Percentiles rank a stretch among this genome's conserved stretches.
These are phyloP conservation scores for Pseudotriccus pelzelni DNA, from an alignment of 2,797 vertebrate species.

Conservation along the genomic window DNA sequence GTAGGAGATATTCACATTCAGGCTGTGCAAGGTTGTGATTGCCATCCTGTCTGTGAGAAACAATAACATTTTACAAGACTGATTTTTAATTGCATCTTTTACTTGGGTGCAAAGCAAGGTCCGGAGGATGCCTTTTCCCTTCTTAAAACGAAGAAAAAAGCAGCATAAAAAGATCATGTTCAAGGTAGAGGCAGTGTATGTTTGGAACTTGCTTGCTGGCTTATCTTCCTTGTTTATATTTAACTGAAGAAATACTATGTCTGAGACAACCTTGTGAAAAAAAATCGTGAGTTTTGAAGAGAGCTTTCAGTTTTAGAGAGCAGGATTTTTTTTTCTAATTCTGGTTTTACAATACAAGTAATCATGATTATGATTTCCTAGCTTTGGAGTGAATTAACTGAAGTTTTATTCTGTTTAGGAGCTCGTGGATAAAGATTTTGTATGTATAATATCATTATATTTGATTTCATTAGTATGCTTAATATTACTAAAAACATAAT, in stretches of 20 bases:
- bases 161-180: neutral
- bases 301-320: neutral
- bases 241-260: neutral
- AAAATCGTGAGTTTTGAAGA: neutral
- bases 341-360: neutral
- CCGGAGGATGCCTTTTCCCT: neutral
- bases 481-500: neutral
- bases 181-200: neutral
- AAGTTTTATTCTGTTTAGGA: neutral
- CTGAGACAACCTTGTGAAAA: neutral
- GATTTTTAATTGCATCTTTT: constrained; percentile 34
- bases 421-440: neutral
- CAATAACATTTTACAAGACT: neutral
- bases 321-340: neutral
- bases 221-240: neutral
- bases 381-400: neutral
- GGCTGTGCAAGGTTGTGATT: rapidly evolving
- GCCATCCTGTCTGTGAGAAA: neutral
- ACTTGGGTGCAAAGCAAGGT: neutral
- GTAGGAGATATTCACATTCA: neutral
- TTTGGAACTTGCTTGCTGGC: neutral
- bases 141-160: neutral
- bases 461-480: neutral
- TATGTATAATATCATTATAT: neutral
- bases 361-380: neutral